These are phyloP conservation scores for Epirrhoe tristata DNA, from an alignment of 2,888 invertebrate genomes.

Conservation along the genomic window DNA sequence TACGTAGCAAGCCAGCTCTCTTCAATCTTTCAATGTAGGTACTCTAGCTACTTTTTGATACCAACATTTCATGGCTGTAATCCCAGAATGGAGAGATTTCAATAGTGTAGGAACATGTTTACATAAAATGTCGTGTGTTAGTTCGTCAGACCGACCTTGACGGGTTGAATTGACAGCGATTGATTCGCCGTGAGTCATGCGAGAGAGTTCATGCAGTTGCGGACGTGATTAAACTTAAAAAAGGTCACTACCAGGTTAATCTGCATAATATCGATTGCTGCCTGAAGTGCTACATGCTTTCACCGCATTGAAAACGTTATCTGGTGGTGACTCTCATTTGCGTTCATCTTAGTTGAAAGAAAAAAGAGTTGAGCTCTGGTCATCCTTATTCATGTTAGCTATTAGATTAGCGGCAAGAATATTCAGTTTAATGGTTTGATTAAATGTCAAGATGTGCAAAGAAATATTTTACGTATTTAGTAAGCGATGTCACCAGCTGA, in stretches of 20 bases:
- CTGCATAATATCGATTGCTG: slow-evolving; percentile 40
- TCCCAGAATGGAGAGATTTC: background rate
- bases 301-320: background rate
- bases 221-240: slow-evolving; percentile 39
- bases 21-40: background rate
- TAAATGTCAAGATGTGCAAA: background rate
- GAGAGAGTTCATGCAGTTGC: slow-evolving; percentile 33
- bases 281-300: slow-evolving; percentile 4
- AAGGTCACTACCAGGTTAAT: slow-evolving; percentile 42
- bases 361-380: background rate
- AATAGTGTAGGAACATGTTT: background rate
- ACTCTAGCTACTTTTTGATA: background rate
- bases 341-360: no score
- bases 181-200: slow-evolving; percentile 35
- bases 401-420: background rate
- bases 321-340: background rate
- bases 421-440: background rate
- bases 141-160: slow-evolving; percentile 24
- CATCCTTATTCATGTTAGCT: background rate
- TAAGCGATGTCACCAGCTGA: slow-evolving; percentile 17
- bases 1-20: no score
- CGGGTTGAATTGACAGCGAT: slow-evolving; percentile 24
- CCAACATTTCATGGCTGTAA: background rate
- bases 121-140: background rate
- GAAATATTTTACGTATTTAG: slow-evolving; percentile 3